Evolutionary conservation across 2,113 vertebrate species (phyloP).

Genomic region (Leptosomus discolor): DNA sequence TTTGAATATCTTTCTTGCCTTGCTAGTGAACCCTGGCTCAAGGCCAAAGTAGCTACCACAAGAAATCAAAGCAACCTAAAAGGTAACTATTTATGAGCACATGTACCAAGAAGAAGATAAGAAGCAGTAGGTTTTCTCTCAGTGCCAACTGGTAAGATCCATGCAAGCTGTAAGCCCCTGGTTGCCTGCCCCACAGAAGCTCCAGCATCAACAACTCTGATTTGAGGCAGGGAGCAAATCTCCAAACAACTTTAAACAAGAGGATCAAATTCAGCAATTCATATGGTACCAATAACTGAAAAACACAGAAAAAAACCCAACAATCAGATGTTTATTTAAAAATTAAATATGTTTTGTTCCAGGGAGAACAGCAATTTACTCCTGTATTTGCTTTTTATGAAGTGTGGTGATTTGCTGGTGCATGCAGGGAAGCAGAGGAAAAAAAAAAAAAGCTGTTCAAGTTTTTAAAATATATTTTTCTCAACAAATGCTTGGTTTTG

Average conservation of each 20-base stretch:
- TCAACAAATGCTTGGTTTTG: neutral
- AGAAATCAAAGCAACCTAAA: neutral
- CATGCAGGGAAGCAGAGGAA: neutral
- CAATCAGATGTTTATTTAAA: neutral
- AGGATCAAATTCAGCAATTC: neutral
- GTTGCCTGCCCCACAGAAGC: neutral
- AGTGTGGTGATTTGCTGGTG: neutral
- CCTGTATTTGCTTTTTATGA: neutral
- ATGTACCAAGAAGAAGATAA: neutral
- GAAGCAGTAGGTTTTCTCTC: neutral
- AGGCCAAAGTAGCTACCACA: neutral
- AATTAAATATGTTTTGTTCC: neutral
- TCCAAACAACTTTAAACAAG: neutral
- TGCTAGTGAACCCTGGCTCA: neutral
- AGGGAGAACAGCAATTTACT: neutral
- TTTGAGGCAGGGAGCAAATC: neutral
- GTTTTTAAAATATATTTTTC: neutral
- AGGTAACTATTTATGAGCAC: neutral
- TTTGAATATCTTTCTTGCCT: neutral
- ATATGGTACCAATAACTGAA: neutral
- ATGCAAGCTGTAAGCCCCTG: neutral
- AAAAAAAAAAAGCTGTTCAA: neutral
- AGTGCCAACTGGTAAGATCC: neutral
- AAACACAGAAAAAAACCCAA: neutral
- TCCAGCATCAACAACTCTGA: neutral